phyloP scores from a whole-genome alignment of 2,113 vertebrate genomes.

The Urocynchramus pylzowi region DNA sequence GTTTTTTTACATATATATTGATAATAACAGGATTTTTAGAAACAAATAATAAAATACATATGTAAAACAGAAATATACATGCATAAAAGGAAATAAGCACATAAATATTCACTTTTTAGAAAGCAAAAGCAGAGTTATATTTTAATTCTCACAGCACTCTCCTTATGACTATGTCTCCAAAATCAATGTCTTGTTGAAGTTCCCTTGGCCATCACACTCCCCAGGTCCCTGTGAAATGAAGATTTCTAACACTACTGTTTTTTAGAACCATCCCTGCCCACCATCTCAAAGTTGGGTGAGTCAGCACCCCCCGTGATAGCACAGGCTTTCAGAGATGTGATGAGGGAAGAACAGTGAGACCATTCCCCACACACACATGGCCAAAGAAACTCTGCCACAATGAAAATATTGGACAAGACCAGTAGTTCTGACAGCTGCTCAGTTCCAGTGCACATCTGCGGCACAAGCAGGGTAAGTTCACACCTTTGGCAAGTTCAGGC shows the following conservation, averaged over 20 bases:
- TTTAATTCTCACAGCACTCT: not conserved
- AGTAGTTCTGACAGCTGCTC: not conserved
- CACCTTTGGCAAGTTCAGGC: not conserved
- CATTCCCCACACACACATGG: not conserved
- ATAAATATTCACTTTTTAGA: not conserved
- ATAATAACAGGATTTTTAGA: not conserved
- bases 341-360: not conserved
- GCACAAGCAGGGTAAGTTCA: not conserved
- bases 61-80: not conserved
- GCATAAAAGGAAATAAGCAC: not conserved
- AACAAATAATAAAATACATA: not conserved
- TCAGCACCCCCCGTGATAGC: not conserved
- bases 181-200: not conserved
- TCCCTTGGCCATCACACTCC: not conserved
- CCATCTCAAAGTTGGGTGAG: not conserved
- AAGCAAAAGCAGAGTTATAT: not conserved
- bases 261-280: not conserved
- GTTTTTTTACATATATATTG: not conserved
- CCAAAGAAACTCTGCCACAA: not conserved
- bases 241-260: not conserved
- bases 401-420: not conserved
- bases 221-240: not conserved
- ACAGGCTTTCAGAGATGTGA: not conserved
- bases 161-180: not conserved
- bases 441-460: not conserved